Percentiles rank a stretch among this genome's conserved stretches.
Conservation (phyloP, 2,888 invertebrate genomes). For the Chironomus riparius region DNA sequence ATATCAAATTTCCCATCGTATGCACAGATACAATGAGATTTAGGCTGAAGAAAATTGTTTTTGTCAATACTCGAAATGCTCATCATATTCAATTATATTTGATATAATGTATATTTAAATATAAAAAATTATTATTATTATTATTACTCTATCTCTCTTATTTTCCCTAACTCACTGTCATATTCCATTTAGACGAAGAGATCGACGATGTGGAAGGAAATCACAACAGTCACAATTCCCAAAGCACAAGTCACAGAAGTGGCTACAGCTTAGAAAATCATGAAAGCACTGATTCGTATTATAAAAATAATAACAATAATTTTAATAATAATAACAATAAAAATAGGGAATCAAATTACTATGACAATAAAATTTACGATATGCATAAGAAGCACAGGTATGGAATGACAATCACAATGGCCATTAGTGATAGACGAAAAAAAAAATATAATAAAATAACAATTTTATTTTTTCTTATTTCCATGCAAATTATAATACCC, state of each 20-base stretch:
- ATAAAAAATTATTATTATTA: too few relatives aligned
- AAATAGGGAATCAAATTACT: conserved; percentile 28
- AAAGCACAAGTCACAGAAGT: not conserved
- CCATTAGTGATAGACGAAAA: not conserved
- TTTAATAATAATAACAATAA: conserved; percentile 21
- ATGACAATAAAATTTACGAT: conserved; percentile 37
- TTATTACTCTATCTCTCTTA: too few relatives aligned
- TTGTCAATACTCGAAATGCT: too few relatives aligned
- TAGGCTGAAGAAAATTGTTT: not conserved
- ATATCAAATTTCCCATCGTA: too few relatives aligned
- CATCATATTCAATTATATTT: too few relatives aligned
- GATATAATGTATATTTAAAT: too few relatives aligned
- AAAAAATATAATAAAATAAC: too few relatives aligned
- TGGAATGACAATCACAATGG: conserved; percentile 28
- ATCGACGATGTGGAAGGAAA: not conserved
- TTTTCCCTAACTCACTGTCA: too few relatives aligned
- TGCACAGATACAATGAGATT: not conserved
- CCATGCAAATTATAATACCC: not conserved
- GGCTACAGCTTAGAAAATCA: conserved; percentile 13
- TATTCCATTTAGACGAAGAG: conserved; percentile 1
- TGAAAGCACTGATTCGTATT: conserved; percentile 15
- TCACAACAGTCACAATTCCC: not conserved
- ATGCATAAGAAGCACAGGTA: conserved; percentile 40
- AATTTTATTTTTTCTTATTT: not conserved
- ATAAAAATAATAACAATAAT: conserved; percentile 20